These are phyloP conservation scores for Trogon surrucura DNA, from an alignment of 2,113 vertebrate genomes.

Conservation along the genomic window DNA sequence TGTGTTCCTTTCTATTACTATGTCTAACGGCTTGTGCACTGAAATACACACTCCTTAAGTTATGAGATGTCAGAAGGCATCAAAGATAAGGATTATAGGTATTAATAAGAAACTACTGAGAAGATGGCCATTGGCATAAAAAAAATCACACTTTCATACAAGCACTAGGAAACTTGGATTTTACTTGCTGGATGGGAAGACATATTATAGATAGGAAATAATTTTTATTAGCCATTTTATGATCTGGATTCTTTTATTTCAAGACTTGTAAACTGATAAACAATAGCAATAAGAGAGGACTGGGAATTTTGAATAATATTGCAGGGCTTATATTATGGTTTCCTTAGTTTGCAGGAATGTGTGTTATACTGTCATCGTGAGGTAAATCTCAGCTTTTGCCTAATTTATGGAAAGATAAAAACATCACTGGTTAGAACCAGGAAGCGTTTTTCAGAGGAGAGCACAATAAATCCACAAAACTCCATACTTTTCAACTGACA, in stretches of 20 bases:
- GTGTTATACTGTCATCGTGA: not conserved
- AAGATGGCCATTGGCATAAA: not conserved
- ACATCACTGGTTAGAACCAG: not conserved
- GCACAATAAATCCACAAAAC: slow-evolving; percentile 17
- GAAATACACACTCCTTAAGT: not conserved
- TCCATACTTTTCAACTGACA: not conserved
- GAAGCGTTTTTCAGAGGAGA: not conserved
- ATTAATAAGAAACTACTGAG: slow-evolving; percentile 37
- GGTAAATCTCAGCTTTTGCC: not conserved
- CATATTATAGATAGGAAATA: not conserved
- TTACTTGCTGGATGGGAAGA: not conserved
- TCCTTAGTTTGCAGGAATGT: not conserved
- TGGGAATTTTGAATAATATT: not conserved
- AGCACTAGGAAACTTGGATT: not conserved
- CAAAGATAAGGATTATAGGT: slow-evolving; percentile 1
- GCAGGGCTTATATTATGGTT: not conserved
- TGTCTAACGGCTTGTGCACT: not conserved
- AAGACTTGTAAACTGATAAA: not conserved
- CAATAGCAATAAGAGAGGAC: not conserved
- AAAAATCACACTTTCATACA: not conserved
- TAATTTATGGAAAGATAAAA: slow-evolving; percentile 46
- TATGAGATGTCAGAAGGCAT: not conserved
- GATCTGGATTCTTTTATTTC: not conserved
- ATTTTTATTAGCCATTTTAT: slow-evolving; percentile 25
- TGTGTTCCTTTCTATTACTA: not conserved